Percentiles rank a stretch among this genome's conserved stretches.
Conservation (phyloP, 2,113 vertebrate genomes). For the Recurvirostra avosetta region DNA sequence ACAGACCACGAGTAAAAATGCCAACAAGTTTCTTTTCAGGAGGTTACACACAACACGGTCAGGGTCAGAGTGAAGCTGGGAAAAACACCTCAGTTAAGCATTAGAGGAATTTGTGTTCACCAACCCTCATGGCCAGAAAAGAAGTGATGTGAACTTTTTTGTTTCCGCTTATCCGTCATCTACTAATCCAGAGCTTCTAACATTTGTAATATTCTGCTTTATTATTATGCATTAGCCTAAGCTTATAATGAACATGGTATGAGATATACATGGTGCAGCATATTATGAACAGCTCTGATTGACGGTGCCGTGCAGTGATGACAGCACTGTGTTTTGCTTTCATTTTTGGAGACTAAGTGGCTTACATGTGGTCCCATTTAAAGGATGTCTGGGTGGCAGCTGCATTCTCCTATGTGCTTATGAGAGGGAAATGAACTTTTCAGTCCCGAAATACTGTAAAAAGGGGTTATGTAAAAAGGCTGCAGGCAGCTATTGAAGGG, state of each 20-base stretch:
- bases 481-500: background rate
- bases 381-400: conserved; percentile 63
- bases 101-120: background rate
- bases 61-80: background rate
- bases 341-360: conserved; percentile 65
- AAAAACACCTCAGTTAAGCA: background rate
- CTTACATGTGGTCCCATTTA: conserved; percentile 67
- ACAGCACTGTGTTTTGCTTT: conserved; percentile 68
- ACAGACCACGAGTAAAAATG: background rate
- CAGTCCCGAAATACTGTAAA: conserved; percentile 1
- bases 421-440: conserved; percentile 56
- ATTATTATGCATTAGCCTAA: background rate
- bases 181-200: background rate
- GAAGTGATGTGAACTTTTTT: background rate
- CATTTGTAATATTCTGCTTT: background rate
- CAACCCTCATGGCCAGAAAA: fast-evolving
- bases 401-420: conserved; percentile 39
- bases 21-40: background rate
- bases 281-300: conserved; percentile 24
- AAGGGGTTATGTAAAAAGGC: conserved; percentile 9
- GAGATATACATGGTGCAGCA: background rate
- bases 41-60: background rate
- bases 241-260: background rate
- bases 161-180: background rate
- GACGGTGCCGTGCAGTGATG: conserved; percentile 65